Base-by-base conservation (phyloP, 2,113 vertebrate species). In the Oncorhynchus nerka region DNA sequence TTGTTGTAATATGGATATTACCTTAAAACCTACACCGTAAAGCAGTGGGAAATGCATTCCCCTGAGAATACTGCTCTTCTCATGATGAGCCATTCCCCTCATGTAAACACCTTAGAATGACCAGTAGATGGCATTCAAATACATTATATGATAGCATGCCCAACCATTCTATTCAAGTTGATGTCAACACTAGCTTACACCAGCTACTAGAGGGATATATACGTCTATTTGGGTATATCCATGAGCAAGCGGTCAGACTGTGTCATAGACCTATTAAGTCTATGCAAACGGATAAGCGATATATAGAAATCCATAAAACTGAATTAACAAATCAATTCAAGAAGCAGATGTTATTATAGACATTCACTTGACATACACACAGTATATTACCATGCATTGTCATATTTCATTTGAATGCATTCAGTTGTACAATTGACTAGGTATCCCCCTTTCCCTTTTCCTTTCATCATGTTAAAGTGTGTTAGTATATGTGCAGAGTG, bases 71-170 rank as follows among this genome's bases (percentile, higher is more conserved):
- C 0, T 9, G 1, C 1, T 8, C 39, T 45, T 26, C 12, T 3
- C 7, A 0, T 45, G 39, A 45, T 45, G 39, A 13, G 30, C 1
- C 2, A 0, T 1, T 8, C 28, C 39, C n/a, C 68, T 6, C 0
- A 48, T 90, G 90, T 22, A 68, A 70, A 79, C 77, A 45, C 45
- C 67, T 6, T 3, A 1, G 4, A 0, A 55, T 0, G 4, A 76
- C 22, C 90, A 87, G 61, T 59, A 90, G 87, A 72, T 73, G 89
- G 39, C 85, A 87, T 77, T 15, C 79, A 5, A 30, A 2, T n/a
- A 8, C 20, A 69, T 3, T n/a, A 20, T 45, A 45, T 45, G 11
- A 45, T 45, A 11, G 8, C 9, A 19, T 55, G 51, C 15, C 51
- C 51, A 55, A 16, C 1, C 51, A 62, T 8, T 22, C 20, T 8